Evolutionary conservation across 1,140 invertebrate species (phyloP), one percentile per base, ranked within the genome.

Genomic region (Dendroctonus ponderosae): DNA sequence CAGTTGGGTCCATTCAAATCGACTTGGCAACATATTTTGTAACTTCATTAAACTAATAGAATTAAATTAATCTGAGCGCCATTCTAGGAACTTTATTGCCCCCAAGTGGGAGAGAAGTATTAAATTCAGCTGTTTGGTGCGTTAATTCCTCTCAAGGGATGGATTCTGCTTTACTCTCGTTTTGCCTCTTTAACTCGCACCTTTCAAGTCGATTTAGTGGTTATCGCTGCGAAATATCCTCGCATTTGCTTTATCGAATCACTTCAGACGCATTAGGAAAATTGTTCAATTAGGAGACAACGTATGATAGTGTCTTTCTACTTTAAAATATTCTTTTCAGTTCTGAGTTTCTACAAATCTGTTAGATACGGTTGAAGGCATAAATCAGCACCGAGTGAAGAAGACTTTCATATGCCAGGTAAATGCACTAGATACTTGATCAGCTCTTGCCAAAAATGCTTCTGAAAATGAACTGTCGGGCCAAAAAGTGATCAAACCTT

Each of bases 1-100:
- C 49, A 49, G 48, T 39, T 66, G 0, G 15, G 15, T 46, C 50
- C 42, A 14, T 60, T 42, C 42, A 39, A 44, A 65, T 57, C n/a
- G 52, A 49, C 52, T 56, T 42, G 56, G 9, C 57, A 54, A 46
- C 44, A 59, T 59, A 66, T 66, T 66, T 60, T 66, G 64, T 66
- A 60, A 59, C 64, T 68, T 62, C 66, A 68, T 68, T 68, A 62
- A 62, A 68, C 46, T 68, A 68, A 68, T 62, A 68, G 60, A 68
- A 68, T 68, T 68, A 68, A 68, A 68, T 68, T 68, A 68, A 68
- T 68, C 66, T 59, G 66, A 53, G 58, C 60, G 40, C 66, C 66
- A 62, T 58, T 61, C 60, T 68, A 62, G 53, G 14, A 63, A 11
- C 60, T 68, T 62, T 68, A 68, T 56, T 54, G 46, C 66, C 54